Evolutionary conservation across 2,888 invertebrate genomes (phyloP), one percentile per base, ranked within the genome.

Genomic region (Thalpophila matura): DNA sequence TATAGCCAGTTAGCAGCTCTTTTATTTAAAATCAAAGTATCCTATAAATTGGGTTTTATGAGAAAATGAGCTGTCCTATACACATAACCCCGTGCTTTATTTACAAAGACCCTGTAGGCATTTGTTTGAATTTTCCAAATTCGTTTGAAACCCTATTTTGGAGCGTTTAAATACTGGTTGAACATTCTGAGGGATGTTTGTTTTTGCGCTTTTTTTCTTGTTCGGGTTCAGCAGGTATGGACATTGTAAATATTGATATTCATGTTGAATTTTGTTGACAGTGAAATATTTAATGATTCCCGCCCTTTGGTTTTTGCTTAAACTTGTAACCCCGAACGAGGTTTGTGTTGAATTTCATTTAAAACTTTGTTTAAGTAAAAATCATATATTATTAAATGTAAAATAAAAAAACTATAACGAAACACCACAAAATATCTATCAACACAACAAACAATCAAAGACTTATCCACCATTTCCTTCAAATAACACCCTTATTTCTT

Each of bases 141-240:
- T 75, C 75, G 51, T 69, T 73, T 75, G 66, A 77, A 40, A 10
- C 61, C 51, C 27, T 57, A 55, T 59, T 59, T 72, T 54, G 29
- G 55, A 64, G 47, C 72, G 49, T 66, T 72, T 73, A 73, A 77
- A 75, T 77, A 64, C 61, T 56, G 69, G 73, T 64, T 56, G 61
- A 54, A 35, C 56, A 77, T 75, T 64, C 57, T 20, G 31, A 26
- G 51, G 65, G 49, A 43, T 66, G 75, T 77, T 77, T 77, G 57
- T 60, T 55, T 77, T 75, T 62, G 69, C 20, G 22, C 59, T 65
- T 58, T 62, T 67, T 72, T 77, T 72, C 54, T 55, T 70, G 49
- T 33, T 58, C 6, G 42, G 47, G 29, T 59, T 37, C 20, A 35
- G 20, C 47, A 64, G 45, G 46, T 50, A 54, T 47, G 47, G 56